phyloP scores from a whole-genome alignment of 2,797 vertebrate species.

The Apodemus agrarius region DNA sequence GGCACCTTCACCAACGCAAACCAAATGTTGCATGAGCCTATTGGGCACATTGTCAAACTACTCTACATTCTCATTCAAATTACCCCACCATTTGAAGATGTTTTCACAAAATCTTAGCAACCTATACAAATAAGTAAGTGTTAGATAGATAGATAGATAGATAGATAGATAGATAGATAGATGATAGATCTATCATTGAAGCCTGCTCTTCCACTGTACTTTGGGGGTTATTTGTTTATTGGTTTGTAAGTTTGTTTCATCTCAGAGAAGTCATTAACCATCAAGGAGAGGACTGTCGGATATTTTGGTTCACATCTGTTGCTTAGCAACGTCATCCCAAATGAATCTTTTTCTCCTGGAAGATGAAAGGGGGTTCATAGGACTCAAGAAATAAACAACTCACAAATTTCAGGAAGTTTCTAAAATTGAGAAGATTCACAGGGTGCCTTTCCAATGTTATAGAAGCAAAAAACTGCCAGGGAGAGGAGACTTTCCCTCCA shows the following conservation, averaged over 20 bases:
- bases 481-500: not conserved
- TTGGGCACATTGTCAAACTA: not conserved
- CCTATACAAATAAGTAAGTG: not conserved
- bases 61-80: not conserved
- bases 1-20: not conserved
- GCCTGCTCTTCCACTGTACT: not conserved
- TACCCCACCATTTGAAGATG: constrained; percentile 7
- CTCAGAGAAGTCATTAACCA: not conserved
- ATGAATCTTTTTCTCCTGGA: not conserved
- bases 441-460: not conserved
- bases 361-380: not conserved
- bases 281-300: not conserved
- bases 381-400: not conserved
- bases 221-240: not conserved
- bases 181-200: not conserved
- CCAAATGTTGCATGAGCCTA: not conserved
- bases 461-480: not conserved
- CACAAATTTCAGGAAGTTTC: not conserved
- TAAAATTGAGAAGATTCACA: not conserved
- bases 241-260: not conserved
- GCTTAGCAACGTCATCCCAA: not conserved
- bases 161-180: not conserved
- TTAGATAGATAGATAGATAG: constrained; percentile 9
- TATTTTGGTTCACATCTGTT: not conserved
- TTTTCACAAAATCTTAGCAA: constrained; percentile 51